Percentiles rank a stretch among this genome's conserved stretches.
These are phyloP conservation scores for Salvelinus fontinalis DNA, from an alignment of 2,113 vertebrate species.

Conservation along the genomic window DNA sequence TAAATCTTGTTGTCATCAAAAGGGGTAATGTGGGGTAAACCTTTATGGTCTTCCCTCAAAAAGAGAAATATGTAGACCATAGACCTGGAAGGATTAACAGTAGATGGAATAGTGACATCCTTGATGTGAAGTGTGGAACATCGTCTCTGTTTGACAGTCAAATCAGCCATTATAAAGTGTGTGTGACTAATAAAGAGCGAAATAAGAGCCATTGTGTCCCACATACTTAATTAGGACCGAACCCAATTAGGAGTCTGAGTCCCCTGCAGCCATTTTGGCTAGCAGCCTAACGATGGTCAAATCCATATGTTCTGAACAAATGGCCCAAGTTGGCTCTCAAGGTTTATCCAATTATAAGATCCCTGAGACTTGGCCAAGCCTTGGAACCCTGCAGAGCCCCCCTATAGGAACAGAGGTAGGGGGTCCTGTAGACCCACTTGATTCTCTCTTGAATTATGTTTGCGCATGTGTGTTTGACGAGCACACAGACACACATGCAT, in stretches of 20 bases:
- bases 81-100: background rate
- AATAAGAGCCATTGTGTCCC: slow-evolving; percentile 50
- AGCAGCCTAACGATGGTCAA: slow-evolving; percentile 68
- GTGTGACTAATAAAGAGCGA: slow-evolving; percentile 38
- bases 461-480: slow-evolving; percentile 23
- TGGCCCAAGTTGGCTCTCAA: slow-evolving; percentile 56
- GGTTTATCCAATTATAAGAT: slow-evolving; percentile 66
- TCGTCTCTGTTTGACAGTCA: slow-evolving; percentile 16
- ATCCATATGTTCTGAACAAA: slow-evolving; percentile 77
- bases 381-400: slow-evolving; percentile 44
- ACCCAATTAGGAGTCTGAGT: slow-evolving; percentile 68
- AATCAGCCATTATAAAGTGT: slow-evolving; percentile 40
- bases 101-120: background rate
- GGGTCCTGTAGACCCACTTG: slow-evolving; percentile 38
- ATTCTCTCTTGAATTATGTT: slow-evolving; percentile 30
- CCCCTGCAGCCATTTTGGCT: slow-evolving; percentile 67
- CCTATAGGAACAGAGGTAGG: slow-evolving; percentile 34
- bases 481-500: slow-evolving; percentile 8
- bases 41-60: background rate
- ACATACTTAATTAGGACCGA: slow-evolving; percentile 64
- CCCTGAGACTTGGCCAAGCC: slow-evolving; percentile 51
- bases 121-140: background rate
- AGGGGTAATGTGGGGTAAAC: background rate
- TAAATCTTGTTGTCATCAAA: background rate
- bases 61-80: too few species aligned